Base-by-base conservation (phyloP, 2,113 vertebrate genomes). In the Paramormyrops kingsleyae region DNA sequence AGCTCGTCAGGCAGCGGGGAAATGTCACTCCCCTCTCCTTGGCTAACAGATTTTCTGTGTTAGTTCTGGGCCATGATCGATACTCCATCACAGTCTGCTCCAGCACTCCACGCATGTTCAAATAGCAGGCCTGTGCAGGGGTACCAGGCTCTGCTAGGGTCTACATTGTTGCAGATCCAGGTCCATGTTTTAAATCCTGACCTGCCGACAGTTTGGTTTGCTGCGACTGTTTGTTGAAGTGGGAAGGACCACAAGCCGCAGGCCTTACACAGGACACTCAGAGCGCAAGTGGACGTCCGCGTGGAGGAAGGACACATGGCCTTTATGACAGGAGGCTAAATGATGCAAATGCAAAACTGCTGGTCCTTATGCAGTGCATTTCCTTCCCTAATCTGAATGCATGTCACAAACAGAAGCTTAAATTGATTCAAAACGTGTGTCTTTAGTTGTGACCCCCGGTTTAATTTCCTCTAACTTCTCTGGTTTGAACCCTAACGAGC, bases 291-390 rank as follows among this genome's bases (percentile, higher is more conserved):
- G 70, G 24, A 17, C 0, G 1, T 31, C 70, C 6, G 5, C 6
- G 10, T 77, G 27, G 46, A 9, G 17, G 87, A 47, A 77, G 13
- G 62, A 94, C 94, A 95, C 92, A 94, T 94, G 94, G 92, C 83
- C 88, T 91, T 94, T 90, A 93, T 92, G 91, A 88, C 92, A 87
- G 90, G 91, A 90, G 56, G 91, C 91, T 93, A 92, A 95, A 91
- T 94, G 94, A 94, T 91, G 89, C 91, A 91, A 93, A 95, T 94
- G 91, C 90, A 91, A 92, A 94, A 94, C 94, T 91, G 91, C 90
- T 80, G 90, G 44, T 66, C 42, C 88, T 24, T 47, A 89, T 56
- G 62, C 19, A 80, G 17, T 59, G 62, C 89, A 85, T 89, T 91
- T 90, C 90, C 39, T 84, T 89, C n/a, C 1, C 10, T 91, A 91